phyloP scores from a whole-genome alignment of 2,888 invertebrate species.

The Drosophila paramelanica region DNA sequence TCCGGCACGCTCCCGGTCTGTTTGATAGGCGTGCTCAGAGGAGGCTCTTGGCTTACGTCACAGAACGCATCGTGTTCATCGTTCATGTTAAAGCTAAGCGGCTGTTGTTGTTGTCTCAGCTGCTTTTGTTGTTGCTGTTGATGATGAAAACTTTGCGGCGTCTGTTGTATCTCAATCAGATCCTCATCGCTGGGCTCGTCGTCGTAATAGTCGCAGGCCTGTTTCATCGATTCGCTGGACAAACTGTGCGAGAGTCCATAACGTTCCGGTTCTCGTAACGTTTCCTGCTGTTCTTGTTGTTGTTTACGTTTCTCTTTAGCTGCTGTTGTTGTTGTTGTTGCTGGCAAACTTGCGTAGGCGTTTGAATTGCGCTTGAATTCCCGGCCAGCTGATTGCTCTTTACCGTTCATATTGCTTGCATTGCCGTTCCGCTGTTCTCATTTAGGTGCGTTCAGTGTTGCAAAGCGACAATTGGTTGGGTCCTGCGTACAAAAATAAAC shows the following conservation, averaged over 20 bases:
- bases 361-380: conserved; percentile 74
- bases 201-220: conserved; percentile 80
- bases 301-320: conserved; percentile 41
- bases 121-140: conserved; percentile 31
- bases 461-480: conserved; percentile 18
- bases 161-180: conserved; percentile 72
- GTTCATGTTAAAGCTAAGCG: conserved; percentile 51
- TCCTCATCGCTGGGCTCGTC: conserved; percentile 82
- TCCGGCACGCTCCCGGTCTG: conserved; percentile 50
- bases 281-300: conserved; percentile 25
- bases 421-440: conserved; percentile 43
- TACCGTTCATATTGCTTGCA: conserved; percentile 62
- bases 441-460: conserved; percentile 34
- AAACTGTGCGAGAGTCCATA: conserved; percentile 80
- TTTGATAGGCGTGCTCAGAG: conserved; percentile 66
- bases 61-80: conserved; percentile 72
- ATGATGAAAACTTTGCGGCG: conserved; percentile 69
- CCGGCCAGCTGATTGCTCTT: conserved; percentile 63
- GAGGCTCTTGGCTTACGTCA: conserved; percentile 56
- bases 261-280: conserved; percentile 51
- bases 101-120: conserved; percentile 17
- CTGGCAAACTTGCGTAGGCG: conserved; percentile 71
- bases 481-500: conserved; percentile 32
- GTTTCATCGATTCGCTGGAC: conserved; percentile 82
- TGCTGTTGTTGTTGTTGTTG: conserved; percentile 28